Evolutionary conservation across 2,888 invertebrate genomes (phyloP), one percentile per base, ranked within the genome.

Genomic region (Metellina segmentata): DNA sequence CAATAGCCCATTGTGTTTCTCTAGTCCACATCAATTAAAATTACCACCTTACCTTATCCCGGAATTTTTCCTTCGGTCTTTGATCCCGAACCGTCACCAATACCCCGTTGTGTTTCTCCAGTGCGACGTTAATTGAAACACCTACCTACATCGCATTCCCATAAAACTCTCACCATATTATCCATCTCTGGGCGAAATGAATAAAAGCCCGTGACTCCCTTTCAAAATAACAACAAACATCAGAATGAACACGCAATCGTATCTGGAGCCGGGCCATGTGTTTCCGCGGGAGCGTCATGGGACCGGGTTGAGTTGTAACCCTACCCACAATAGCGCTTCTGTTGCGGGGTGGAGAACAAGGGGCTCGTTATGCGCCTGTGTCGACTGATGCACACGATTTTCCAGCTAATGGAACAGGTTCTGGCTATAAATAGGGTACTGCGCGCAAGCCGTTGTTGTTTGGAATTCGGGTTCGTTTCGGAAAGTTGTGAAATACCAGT

Each of bases 371-470:
- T 82, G 82, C 49, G 69, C 7, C 51, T 16, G 82, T 11, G 82
- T 11, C 49, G 9, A 49, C 16, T 71, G 70, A 82, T 82, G 51
- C 71, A 82, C 49, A 34, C 34, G 71, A 49, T 34, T 34, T 19
- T 7, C 48, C 70, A 6, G 19, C n/a, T 71, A 82, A 82, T 82
- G 71, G 82, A 34, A 82, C 82, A 82, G 82, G 71, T 82, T 82
- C 11, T 19, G 71, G 34, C 71, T 82, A 82, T 82, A 82, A 82
- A 82, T 82, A 82, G 82, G 16, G 19, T 7, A 16, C 9, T 7
- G 52, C 51, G 49, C 8, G 77, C n/a, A 51, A 51, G 9, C 4
- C 5, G 69, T 69, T 69, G 69, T 69, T 69, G 1, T 16, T n/a
- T 51, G 8, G 77, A 19, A 52, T 19, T 19, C 51, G 16, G 49